Base-by-base conservation (phyloP, 2,113 vertebrate species). In the Loxodonta africana region DNA sequence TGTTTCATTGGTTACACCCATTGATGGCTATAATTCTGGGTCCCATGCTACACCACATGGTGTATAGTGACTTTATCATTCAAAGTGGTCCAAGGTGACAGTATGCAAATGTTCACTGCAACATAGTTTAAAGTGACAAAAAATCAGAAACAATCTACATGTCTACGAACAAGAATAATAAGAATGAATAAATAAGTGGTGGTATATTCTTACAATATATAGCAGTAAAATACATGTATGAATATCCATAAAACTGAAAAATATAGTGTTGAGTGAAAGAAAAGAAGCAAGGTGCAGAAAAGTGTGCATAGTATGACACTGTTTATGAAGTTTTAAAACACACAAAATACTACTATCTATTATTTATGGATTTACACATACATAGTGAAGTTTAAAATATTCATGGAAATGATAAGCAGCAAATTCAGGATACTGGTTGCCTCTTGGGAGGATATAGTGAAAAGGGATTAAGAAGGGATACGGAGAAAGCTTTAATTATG, bases 351-450 rank as follows among this genome's bases (percentile, higher is more conserved):
- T 84, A 33, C 23, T 25, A 37, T 77, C 37, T 90, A 63, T 91
- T 85, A 82, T 88, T 95, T 95, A 86, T 95, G 21, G 30, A 74
- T 48, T 53, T 82, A 77, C 44, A 14, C 48, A 71, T 88, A 57
- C 48, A 0, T 83, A 81, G 21, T 60, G 5, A 96, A 87, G 26
- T 90, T 97, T 94, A 81, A 96, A 96, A 88, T 96, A 92, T 53
- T 93, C 46, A 89, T 77, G 65, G 63, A 92, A 92, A 76, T 76
- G 30, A 71, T 46, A 86, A 77, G 83, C 18, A 81, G 37, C 33
- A 90, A 92, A 80, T 87, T 93, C 28, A 87, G 30, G 28, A 21
- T 83, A 63, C 41, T 89, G 6, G 26, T 83, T 92, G 88, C n/a
- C n/a, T 97, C 60, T 88, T 90, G 48, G 14, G 33, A 95, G 26